Conservation (phyloP, 2,888 invertebrate species). For the Drosophila vallismaia region DNA sequence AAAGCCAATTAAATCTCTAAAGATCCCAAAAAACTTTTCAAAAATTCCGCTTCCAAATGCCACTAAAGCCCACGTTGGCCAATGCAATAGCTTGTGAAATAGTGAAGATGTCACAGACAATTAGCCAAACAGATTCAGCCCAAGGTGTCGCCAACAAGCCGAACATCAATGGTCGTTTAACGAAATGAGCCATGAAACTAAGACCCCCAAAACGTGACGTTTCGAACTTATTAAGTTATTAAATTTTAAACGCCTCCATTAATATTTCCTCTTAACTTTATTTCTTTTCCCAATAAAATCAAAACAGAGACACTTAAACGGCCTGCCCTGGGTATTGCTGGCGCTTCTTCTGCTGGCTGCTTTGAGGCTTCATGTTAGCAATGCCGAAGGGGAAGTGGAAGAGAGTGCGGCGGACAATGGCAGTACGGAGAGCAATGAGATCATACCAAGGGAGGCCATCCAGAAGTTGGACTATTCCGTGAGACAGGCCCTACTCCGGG, state of each 20-base stretch:
- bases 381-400: conserved; percentile 33
- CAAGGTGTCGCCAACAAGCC: conserved; percentile 42
- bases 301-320: conserved; percentile 62
- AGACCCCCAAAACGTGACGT: conserved; percentile 16
- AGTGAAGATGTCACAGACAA: conserved; percentile 33
- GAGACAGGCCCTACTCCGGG: conserved; percentile 90
- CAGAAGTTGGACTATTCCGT: conserved; percentile 88
- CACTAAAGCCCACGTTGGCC: conserved; percentile 1
- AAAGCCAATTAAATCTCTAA: not conserved
- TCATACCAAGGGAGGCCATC: conserved; percentile 85
- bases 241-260: conserved; percentile 24
- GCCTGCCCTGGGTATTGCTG: conserved; percentile 68
- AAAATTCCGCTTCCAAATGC: not conserved
- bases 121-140: conserved; percentile 11
- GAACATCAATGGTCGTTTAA: conserved; percentile 40
- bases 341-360: conserved; percentile 62
- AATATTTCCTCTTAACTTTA: conserved; percentile 10
- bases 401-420: conserved; percentile 61
- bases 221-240: conserved; percentile 46
- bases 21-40: not conserved
- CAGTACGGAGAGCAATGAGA: conserved; percentile 82
- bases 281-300: not conserved
- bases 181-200: conserved; percentile 63
- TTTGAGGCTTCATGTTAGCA: conserved; percentile 59
- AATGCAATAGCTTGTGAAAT: conserved; percentile 11